Conservation (phyloP, 2,113 vertebrate genomes). For the Centropus bengalensis region DNA sequence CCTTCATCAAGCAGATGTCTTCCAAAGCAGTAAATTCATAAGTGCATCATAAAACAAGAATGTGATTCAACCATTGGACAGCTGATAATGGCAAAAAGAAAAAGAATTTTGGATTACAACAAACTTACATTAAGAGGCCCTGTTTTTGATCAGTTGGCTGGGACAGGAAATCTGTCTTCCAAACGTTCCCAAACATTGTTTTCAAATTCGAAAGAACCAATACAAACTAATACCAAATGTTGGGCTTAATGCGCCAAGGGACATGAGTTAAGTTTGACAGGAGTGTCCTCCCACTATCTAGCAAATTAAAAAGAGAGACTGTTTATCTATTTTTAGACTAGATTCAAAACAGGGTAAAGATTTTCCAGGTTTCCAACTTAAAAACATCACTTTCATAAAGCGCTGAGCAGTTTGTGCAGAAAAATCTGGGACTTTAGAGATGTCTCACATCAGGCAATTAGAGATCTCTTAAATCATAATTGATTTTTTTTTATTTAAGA, state of each 20-base stretch:
- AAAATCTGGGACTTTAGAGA: not conserved
- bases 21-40: not conserved
- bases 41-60: not conserved
- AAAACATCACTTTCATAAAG: not conserved
- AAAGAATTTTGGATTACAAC: not conserved
- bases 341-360: not conserved
- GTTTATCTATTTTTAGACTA: not conserved
- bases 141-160: not conserved
- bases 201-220: slow-evolving; percentile 6
- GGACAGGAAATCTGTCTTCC: not conserved
- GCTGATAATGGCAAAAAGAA: not conserved
- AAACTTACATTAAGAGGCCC: not conserved
- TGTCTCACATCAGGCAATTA: not conserved
- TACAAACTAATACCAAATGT: not conserved
- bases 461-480: not conserved
- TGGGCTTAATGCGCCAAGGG: not conserved
- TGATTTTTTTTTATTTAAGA: not conserved
- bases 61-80: not conserved
- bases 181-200: not conserved
- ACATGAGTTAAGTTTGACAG: not conserved
- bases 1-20: not conserved
- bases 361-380: not conserved
- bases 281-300: not conserved
- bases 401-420: not conserved
- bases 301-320: not conserved